Evolutionary conservation across 2,113 vertebrate genomes (phyloP).

Genomic region (Uria aalge): DNA sequence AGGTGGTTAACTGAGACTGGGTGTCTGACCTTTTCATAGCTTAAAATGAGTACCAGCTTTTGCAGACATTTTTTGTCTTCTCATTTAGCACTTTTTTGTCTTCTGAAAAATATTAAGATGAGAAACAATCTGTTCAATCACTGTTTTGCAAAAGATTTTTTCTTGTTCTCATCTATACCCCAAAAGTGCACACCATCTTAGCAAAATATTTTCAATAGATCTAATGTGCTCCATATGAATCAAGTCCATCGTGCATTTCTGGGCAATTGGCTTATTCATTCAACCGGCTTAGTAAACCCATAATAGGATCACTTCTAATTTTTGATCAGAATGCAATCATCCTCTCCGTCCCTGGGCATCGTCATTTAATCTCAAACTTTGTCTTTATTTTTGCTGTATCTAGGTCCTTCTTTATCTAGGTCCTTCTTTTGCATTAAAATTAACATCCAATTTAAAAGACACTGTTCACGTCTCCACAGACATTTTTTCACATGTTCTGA

Average conservation of each 20-base stretch:
- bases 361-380: neutral
- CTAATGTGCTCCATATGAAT: neutral
- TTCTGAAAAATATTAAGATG: neutral
- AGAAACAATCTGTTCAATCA: neutral
- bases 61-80: neutral
- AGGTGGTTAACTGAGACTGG: neutral
- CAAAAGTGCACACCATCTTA: neutral
- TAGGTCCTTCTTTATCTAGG: neutral
- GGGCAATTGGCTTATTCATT: neutral
- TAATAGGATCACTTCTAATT: neutral
- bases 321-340: neutral
- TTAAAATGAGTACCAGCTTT: neutral
- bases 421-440: neutral
- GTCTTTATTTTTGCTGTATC: neutral
- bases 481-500: neutral
- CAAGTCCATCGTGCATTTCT: neutral
- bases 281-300: neutral
- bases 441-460: neutral
- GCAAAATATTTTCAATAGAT: neutral
- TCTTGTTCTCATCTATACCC: neutral
- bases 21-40: neutral
- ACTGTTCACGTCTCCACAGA: neutral
- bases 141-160: accelerated
- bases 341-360: neutral
- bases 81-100: neutral